Conservation (phyloP, 2,113 vertebrate genomes). For the Campylomormyrus numenius region DNA sequence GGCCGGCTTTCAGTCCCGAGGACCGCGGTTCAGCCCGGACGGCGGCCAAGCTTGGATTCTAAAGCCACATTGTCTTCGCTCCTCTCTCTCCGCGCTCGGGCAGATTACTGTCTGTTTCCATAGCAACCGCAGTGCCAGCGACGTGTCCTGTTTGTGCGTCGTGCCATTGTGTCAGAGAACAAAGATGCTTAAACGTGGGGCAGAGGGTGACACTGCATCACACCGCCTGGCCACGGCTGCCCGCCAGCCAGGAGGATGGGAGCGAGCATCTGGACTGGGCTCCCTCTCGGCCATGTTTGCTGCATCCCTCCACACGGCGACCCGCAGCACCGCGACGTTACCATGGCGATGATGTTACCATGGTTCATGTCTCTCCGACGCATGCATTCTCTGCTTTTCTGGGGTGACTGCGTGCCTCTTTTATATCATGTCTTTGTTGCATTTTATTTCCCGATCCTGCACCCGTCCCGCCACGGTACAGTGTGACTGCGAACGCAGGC, state of each 20-base stretch:
- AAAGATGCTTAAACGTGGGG: constrained; percentile 44
- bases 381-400: not conserved
- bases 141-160: constrained; percentile 22
- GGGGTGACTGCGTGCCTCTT: not conserved
- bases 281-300: not conserved
- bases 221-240: constrained; percentile 30
- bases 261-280: not conserved
- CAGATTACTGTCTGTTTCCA: constrained; percentile 38
- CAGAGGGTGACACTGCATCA: constrained; percentile 20
- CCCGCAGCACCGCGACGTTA: not conserved
- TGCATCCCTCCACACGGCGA: not conserved
- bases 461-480: not conserved
- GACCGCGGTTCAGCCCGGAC: not conserved
- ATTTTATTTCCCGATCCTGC: not conserved
- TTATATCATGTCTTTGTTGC: not conserved
- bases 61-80: constrained; percentile 17
- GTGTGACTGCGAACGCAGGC: not conserved
- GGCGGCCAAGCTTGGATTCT: not conserved
- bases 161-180: constrained; percentile 49
- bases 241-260: not conserved
- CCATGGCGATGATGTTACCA: not conserved
- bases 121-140: constrained; percentile 42
- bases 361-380: not conserved
- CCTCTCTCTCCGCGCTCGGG: constrained; percentile 6
- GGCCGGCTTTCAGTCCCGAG: not conserved